These are phyloP conservation scores for Holocentrus rufus DNA, from an alignment of 2,797 vertebrate species.

Conservation along the genomic window DNA sequence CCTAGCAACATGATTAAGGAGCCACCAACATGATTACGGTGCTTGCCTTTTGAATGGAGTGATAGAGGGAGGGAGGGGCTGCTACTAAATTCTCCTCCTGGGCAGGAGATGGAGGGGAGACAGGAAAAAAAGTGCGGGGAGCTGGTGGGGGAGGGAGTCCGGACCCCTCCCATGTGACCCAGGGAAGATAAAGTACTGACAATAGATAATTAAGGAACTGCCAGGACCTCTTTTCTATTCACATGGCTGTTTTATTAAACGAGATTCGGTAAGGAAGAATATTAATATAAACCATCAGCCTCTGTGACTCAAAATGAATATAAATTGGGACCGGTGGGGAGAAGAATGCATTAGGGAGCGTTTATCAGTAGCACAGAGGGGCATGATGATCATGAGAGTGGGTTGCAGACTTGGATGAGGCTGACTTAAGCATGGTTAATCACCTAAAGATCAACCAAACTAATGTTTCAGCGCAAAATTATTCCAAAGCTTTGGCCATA, in stretches of 20 bases:
- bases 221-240: slow-evolving; percentile 53
- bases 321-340: slow-evolving; percentile 55
- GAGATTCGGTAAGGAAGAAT: slow-evolving; percentile 61
- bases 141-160: slow-evolving; percentile 48
- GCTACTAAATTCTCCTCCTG: slow-evolving; percentile 64
- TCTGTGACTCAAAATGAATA: slow-evolving; percentile 62
- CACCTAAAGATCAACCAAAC: neutral
- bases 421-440: neutral
- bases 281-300: slow-evolving; percentile 69
- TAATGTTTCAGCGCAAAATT: neutral
- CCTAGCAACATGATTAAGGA: slow-evolving; percentile 66
- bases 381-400: slow-evolving; percentile 41
- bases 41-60: slow-evolving; percentile 65
- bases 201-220: slow-evolving; percentile 79
- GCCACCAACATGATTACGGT: slow-evolving; percentile 63
- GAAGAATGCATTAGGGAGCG: slow-evolving; percentile 51
- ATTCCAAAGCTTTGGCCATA: neutral
- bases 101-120: slow-evolving; percentile 49
- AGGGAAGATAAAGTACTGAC: slow-evolving; percentile 72
- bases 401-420: slow-evolving; percentile 22
- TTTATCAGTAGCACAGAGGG: slow-evolving; percentile 47
- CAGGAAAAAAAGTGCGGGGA: slow-evolving; percentile 8
- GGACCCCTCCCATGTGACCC: slow-evolving; percentile 56
- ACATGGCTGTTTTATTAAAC: slow-evolving; percentile 69
- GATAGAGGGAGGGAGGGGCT: slow-evolving; percentile 51